phyloP scores from a whole-genome alignment of 1,140 invertebrate genomes.

The Meteorus sp. region DNA sequence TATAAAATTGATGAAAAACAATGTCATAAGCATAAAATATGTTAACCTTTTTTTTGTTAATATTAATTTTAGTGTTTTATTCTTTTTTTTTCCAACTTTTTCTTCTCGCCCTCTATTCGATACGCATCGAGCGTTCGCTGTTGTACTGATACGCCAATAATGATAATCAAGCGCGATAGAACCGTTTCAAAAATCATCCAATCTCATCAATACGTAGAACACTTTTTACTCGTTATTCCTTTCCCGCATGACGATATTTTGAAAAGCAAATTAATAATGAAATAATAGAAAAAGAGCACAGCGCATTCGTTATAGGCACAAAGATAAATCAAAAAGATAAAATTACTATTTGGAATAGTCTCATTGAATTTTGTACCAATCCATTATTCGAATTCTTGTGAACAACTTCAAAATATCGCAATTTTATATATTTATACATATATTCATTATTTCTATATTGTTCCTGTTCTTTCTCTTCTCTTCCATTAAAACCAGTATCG shows the following conservation, averaged over 20 bases:
- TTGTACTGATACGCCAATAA: neutral
- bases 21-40: slow-evolving; percentile 24
- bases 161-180: neutral
- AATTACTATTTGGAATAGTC: neutral
- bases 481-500: no score
- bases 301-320: slow-evolving; percentile 19
- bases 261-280: neutral
- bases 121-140: slow-evolving; percentile 12
- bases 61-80: slow-evolving; percentile 9
- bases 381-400: neutral
- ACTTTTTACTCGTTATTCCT: no score
- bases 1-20: slow-evolving; percentile 19
- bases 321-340: slow-evolving; percentile 1
- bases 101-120: no score
- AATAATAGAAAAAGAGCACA: slow-evolving; percentile 8
- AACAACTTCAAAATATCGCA: slow-evolving; percentile 1
- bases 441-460: neutral
- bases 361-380: slow-evolving; percentile 8
- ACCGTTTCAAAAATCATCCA: no score
- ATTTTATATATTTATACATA: neutral
- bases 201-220: no score
- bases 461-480: neutral
- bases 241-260: neutral
- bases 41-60: slow-evolving; percentile 8
- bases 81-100: no score